Evolutionary conservation across 2,113 vertebrate species (phyloP).

Genomic region (Drymodes brunneopygia): DNA sequence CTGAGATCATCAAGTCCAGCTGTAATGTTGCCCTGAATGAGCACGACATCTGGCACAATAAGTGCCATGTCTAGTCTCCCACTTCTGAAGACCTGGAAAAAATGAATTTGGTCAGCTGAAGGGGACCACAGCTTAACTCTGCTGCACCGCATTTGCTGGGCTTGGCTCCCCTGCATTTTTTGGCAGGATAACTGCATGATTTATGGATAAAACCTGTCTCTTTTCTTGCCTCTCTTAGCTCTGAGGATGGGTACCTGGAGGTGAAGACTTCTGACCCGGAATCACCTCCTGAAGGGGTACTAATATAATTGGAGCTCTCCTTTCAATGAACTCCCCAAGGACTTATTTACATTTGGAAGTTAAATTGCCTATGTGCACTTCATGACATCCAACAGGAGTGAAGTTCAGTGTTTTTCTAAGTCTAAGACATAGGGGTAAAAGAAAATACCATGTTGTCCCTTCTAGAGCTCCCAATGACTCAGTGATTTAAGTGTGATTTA

Average conservation of each 20-base stretch:
- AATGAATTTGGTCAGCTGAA: neutral
- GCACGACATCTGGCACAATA: neutral
- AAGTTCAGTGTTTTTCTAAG: neutral
- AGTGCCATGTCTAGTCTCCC: neutral
- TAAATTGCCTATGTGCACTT: neutral
- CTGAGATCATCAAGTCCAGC: neutral
- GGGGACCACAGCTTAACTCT: neutral
- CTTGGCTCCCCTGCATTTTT: neutral
- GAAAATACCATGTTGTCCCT: neutral
- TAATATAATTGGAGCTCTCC: neutral
- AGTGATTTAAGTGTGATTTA: conserved; percentile 33
- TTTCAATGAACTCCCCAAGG: neutral
- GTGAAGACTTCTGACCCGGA: neutral
- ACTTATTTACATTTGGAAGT: neutral
- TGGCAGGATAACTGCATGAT: neutral
- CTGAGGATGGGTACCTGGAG: neutral
- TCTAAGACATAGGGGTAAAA: neutral
- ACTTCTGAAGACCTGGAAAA: neutral
- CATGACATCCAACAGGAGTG: neutral
- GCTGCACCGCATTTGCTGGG: neutral
- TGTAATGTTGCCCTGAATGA: neutral
- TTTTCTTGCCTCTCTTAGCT: neutral
- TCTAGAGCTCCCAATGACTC: neutral
- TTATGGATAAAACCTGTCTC: neutral
- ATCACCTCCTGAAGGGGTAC: neutral